phyloP scores from a whole-genome alignment of 2,797 vertebrate genomes.

The Ispidina lecontei region DNA sequence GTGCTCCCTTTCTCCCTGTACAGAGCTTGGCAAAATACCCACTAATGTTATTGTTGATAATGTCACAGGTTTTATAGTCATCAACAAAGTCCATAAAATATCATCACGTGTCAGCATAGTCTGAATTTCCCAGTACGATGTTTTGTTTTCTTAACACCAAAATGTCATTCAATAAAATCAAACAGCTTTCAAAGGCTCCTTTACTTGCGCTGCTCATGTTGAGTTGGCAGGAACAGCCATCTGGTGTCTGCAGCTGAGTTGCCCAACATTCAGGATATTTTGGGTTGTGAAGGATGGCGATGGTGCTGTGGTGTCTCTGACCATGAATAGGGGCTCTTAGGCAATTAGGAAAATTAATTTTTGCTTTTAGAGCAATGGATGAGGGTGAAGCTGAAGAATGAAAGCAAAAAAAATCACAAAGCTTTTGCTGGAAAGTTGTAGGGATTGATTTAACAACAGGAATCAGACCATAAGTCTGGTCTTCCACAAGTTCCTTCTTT shows the following conservation, averaged over 20 bases:
- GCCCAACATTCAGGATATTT: rapidly evolving
- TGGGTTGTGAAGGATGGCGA: neutral
- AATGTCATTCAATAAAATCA: neutral
- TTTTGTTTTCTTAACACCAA: neutral
- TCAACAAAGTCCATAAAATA: neutral
- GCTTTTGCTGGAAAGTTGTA: neutral
- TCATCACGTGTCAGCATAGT: neutral
- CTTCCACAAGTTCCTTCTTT: neutral
- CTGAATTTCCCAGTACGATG: neutral
- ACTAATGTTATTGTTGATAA: neutral
- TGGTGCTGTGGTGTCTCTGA: neutral
- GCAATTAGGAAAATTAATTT: neutral
- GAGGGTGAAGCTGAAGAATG: neutral
- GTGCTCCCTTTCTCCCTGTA: neutral
- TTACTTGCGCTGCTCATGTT: neutral
- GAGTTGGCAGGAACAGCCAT: neutral
- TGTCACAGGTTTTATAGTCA: neutral
- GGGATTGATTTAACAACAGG: neutral
- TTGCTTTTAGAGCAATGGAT: neutral
- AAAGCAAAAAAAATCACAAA: neutral
- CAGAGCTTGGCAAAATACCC: neutral
- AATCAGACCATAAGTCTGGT: neutral
- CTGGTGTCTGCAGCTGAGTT: neutral
- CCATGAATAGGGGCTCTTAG: neutral
- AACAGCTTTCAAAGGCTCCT: neutral